These are phyloP conservation scores for Pangasianodon gigas DNA, from an alignment of 2,113 vertebrate species.

Conservation along the genomic window DNA sequence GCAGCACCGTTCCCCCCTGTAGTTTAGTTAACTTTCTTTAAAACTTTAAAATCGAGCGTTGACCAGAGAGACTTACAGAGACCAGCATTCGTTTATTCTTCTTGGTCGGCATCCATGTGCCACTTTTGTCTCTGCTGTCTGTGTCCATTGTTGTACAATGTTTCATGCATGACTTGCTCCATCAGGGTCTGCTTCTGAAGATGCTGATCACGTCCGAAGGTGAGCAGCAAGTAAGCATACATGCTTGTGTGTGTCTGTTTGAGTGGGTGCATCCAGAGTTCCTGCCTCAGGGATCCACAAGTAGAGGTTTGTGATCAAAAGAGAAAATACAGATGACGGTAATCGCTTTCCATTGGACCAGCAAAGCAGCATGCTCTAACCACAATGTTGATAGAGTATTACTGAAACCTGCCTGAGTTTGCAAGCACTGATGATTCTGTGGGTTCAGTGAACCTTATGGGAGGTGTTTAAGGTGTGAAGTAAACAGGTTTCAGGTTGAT, in stretches of 20 bases:
- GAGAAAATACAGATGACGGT: slow-evolving; percentile 69
- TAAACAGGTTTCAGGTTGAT: slow-evolving; percentile 50
- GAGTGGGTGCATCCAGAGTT: slow-evolving; percentile 49
- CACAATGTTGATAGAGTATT: slow-evolving; percentile 48
- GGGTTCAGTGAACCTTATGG: slow-evolving; percentile 62
- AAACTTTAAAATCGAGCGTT: not conserved
- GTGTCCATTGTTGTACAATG: slow-evolving; percentile 47
- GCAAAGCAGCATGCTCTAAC: slow-evolving; percentile 62
- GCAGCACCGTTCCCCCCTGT: not conserved
- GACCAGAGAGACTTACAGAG: slow-evolving; percentile 55
- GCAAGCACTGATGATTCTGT: slow-evolving; percentile 39
- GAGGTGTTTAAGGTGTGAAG: slow-evolving; percentile 58
- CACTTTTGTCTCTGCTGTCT: slow-evolving; percentile 59
- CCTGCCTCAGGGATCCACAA: slow-evolving; percentile 38
- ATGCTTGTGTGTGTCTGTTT: slow-evolving; percentile 28
- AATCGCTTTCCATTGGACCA: slow-evolving; percentile 71
- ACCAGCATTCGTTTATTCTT: not conserved
- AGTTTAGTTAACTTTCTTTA: not conserved
- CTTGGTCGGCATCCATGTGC: slow-evolving; percentile 58
- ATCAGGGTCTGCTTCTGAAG: slow-evolving; percentile 59
- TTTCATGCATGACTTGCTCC: slow-evolving; percentile 60
- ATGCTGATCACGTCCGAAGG: slow-evolving; percentile 59
- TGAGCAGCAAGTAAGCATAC: slow-evolving; percentile 34
- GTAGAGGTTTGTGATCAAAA: slow-evolving; percentile 60
- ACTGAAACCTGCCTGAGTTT: slow-evolving; percentile 29